These are phyloP conservation scores for Poeciliopsis turrubarensis DNA, from an alignment of 2,113 vertebrate species.

Conservation along the genomic window DNA sequence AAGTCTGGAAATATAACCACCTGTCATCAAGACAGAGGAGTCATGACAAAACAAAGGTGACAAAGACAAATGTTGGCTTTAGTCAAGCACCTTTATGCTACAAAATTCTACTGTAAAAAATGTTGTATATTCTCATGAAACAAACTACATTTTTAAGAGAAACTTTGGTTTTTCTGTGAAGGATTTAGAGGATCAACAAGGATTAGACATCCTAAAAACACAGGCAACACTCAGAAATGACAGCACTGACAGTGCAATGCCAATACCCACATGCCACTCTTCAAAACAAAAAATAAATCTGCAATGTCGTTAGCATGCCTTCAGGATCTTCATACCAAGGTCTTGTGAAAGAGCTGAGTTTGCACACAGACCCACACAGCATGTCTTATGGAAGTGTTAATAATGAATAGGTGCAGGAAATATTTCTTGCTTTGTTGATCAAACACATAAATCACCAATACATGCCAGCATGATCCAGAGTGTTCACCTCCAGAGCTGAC, in stretches of 20 bases:
- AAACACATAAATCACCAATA: not conserved
- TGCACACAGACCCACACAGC: not conserved
- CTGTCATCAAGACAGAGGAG: conserved; percentile 3
- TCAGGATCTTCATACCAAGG: not conserved
- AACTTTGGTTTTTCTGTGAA: too few species aligned
- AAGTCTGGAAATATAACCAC: conserved; percentile 6
- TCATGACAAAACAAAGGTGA: not conserved
- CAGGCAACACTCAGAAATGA: too few species aligned
- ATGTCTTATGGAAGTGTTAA: not conserved
- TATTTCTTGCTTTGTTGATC: not conserved
- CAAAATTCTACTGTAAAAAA: not conserved
- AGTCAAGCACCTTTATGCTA: not conserved
- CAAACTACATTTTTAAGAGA: not conserved
- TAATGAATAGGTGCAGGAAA: not conserved
- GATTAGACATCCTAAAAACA: not conserved
- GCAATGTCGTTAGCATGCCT: not conserved
- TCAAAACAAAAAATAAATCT: not conserved
- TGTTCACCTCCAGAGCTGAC: not conserved
- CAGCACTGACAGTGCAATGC: not conserved
- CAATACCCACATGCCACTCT: not conserved
- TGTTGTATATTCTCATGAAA: not conserved
- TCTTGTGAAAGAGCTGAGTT: not conserved
- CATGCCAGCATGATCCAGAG: not conserved
- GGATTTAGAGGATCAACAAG: not conserved
- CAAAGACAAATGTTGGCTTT: too few species aligned